Base-by-base conservation (phyloP, 2,113 vertebrate species). In the Calypte anna region DNA sequence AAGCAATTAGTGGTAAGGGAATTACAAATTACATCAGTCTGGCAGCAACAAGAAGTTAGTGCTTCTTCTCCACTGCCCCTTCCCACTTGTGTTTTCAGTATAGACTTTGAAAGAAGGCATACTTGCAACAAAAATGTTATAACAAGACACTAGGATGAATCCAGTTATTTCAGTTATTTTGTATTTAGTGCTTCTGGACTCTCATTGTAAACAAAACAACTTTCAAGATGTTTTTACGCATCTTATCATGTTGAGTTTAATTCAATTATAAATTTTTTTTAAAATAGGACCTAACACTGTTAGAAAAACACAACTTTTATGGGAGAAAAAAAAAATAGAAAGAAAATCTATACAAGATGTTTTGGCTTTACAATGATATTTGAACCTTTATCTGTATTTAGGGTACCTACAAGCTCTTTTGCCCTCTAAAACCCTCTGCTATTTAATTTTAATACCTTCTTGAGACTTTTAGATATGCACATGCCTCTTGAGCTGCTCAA, bases 1-100 rank as follows among this genome's bases (percentile, higher is more conserved):
- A 80, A 82, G 36, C 63, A 94, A 76, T 97, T 97, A 92, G 53
- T 88, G 44, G 33, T 90, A 94, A 95, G 55, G 55, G 66, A 62
- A 48, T n/a, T 83, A 83, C 77, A 82, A 90, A 92, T 94, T 85
- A 90, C 51, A 95, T 96, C 58, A 83, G 3, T 61, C 67, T 94
- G 82, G 90, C 55, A 94, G 68, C 53, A 94, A 54, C n/a, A 88
- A 36, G 30, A 73, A 94, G 64, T 80, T 77, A 74, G 61, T 89
- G 63, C 22, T 93, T 91, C 63, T 86, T 48, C n/a, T 93, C 38
- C 20, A 64, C 36, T 40, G 17, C 17, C 30, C 75, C 69, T 67
- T 94, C 57, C 92, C 48, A 88, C 22, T 78, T 89, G 7, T 36
- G 27, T 87, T 77, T 74, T 86, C 64, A 70, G 72, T 91, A 43